phyloP scores from a whole-genome alignment of 2,888 invertebrate genomes.

The Agrotis ipsilon region DNA sequence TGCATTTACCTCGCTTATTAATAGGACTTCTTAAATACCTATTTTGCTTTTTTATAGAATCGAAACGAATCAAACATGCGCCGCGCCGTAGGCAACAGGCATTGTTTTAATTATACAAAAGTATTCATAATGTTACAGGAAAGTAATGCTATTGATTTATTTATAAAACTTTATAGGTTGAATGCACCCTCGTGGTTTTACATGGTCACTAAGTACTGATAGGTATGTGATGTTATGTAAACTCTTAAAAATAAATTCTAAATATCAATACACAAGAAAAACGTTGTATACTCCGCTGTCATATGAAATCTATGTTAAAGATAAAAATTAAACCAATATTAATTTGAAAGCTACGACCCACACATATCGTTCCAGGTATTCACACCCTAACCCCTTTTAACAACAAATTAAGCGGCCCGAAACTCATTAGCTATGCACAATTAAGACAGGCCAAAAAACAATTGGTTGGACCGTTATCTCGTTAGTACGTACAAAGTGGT shows the following conservation, averaged over 20 bases:
- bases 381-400: conserved; percentile 22
- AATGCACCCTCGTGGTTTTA: conserved; percentile 19
- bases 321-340: not conserved
- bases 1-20: conserved; percentile 31
- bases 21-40: conserved; percentile 29
- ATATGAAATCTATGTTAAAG: not conserved
- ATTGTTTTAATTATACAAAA: conserved; percentile 24
- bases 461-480: conserved; percentile 52
- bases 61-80: conserved; percentile 22
- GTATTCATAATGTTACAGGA: conserved; percentile 48
- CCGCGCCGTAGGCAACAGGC: conserved; percentile 9
- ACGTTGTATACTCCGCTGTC: not conserved
- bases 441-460: conserved; percentile 48
- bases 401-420: conserved; percentile 32
- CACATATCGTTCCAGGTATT: conserved; percentile 10
- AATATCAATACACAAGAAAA: not conserved
- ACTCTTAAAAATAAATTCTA: not conserved
- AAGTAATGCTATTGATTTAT: conserved; percentile 30
- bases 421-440: conserved; percentile 49
- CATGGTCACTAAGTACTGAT: not conserved
- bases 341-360: conserved; percentile 2
- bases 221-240: not conserved
- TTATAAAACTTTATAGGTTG: conserved; percentile 24
- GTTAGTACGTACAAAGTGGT: conserved; percentile 49
- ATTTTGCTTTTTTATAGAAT: not conserved